A percentile compares a stretch with the other conserved stretches of the same genome.
Conservation (phyloP, 2,888 invertebrate genomes). For the Mythimna loreyi region DNA sequence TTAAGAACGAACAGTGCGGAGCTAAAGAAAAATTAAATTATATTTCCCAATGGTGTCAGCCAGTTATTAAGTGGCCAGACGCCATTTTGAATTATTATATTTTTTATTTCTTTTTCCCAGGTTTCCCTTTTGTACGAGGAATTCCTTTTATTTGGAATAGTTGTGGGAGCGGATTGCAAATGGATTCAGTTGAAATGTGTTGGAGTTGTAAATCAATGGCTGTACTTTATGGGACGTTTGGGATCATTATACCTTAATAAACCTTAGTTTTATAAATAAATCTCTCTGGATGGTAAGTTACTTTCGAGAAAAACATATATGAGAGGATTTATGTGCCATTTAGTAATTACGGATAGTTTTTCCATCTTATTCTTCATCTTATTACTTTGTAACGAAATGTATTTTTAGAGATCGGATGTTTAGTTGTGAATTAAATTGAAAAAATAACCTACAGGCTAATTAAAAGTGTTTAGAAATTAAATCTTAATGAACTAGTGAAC, state of each 20-base stretch:
- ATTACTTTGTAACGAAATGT: background rate
- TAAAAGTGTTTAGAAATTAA: background rate
- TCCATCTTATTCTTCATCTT: background rate
- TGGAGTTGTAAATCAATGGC: slow-evolving; percentile 76
- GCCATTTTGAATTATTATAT: slow-evolving; percentile 91
- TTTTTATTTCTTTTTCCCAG: slow-evolving; percentile 87
- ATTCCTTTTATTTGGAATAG: slow-evolving; percentile 89
- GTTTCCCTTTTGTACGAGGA: slow-evolving; percentile 86
- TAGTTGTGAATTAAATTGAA: no score
- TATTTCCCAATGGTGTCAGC: slow-evolving; percentile 91
- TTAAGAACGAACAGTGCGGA: slow-evolving; percentile 73
- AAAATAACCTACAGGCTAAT: no score
- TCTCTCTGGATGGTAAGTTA: slow-evolving; percentile 44
- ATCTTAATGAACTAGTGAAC: background rate
- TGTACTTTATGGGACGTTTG: slow-evolving; percentile 71
- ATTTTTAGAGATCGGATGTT: background rate
- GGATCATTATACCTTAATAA: slow-evolving; percentile 72
- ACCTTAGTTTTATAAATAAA: slow-evolving; percentile 62
- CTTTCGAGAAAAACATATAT: slow-evolving; percentile 47
- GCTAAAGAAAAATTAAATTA: slow-evolving; percentile 90
- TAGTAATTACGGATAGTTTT: slow-evolving; percentile 43
- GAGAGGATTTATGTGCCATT: slow-evolving; percentile 47
- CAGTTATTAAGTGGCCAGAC: slow-evolving; percentile 91
- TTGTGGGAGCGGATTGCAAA: slow-evolving; percentile 83
- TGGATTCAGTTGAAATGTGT: slow-evolving; percentile 78